Evolutionary conservation across 2,797 vertebrate species (phyloP), one percentile per base, ranked within the genome.

Genomic region (Arrhamphus sclerolepis): DNA sequence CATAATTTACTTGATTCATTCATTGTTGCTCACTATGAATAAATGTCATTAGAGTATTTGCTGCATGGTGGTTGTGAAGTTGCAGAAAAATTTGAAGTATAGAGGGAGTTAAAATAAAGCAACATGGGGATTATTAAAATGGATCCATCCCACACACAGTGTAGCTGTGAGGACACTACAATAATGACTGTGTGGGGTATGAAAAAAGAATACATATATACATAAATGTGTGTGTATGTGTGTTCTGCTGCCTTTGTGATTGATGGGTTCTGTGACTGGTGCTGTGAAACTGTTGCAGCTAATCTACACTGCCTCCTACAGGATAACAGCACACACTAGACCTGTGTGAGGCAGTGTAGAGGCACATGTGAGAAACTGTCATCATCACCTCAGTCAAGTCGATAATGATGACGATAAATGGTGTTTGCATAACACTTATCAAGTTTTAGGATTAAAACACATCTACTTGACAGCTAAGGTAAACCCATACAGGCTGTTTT

Each of bases 241-340:
- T 59, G 65, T 66, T 75, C 61, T 52, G 34, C 57, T 54, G 38
- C 17, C 46, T 54, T 53, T 71, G 56, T 78, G 82, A 82, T 78
- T 84, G 82, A 87, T 84, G 78, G 73, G 54, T 71, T 66, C 20
- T 65, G 70, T 66, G 73, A 77, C 68, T 71, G 65, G 66, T 51
- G 57, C 61, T 73, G 55, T 64, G 57, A 76, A 69, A 73, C 70
- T 66, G 75, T 65, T 55, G 55, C 43, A 73, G 79, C 84, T 77
- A 69, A 80, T 81, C 87, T 81, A 73, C 77, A 87, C 80, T 83
- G 86, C 88, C 87, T 88, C 88, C 88, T 86, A 77, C 84, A 89
- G 87, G 87, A 80, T 9, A 62, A 71, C 68, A 68, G 44, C 51
- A 44, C 62, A 80, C 71, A 84, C 13, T 72, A 72, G 64, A 51